Evolutionary conservation across 2,797 vertebrate genomes (phyloP).

Genomic region (Valencia hispanica): DNA sequence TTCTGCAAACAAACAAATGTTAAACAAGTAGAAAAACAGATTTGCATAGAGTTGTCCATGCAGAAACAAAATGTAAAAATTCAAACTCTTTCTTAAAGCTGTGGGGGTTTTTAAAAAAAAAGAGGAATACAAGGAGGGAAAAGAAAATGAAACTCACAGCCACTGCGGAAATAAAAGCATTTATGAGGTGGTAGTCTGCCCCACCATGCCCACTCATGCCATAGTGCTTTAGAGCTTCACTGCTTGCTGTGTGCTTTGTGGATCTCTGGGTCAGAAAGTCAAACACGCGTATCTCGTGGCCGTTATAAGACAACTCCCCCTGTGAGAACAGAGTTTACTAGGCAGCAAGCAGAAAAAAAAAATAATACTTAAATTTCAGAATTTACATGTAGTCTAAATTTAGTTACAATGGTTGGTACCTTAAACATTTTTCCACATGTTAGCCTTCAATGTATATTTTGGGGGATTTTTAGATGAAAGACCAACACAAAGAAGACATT

Average conservation of each 20-base stretch:
- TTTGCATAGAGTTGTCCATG: too few species aligned
- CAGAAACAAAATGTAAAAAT: neutral
- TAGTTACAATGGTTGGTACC: neutral
- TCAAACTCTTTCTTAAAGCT: neutral
- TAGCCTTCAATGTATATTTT: neutral
- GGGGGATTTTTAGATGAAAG: neutral
- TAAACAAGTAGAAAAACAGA: neutral
- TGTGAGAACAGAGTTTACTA: slow-evolving; percentile 49
- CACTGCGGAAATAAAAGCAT: slow-evolving; percentile 84
- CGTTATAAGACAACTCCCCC: slow-evolving; percentile 82
- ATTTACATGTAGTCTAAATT: neutral
- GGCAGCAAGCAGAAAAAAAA: neutral
- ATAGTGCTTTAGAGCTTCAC: slow-evolving; percentile 15
- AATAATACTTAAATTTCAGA: neutral
- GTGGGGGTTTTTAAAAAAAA: too few species aligned
- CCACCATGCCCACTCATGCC: slow-evolving; percentile 71
- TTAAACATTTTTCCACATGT: neutral
- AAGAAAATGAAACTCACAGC: slow-evolving; percentile 69
- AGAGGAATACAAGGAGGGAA: neutral
- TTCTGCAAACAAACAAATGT: slow-evolving; percentile 64
- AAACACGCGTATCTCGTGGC: slow-evolving; percentile 75
- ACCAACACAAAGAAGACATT: neutral
- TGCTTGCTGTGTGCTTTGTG: slow-evolving; percentile 55
- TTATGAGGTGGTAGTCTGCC: slow-evolving; percentile 84
- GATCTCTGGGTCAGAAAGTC: slow-evolving; percentile 80